These are phyloP conservation scores for Mylabris phalerata DNA, from an alignment of 1,140 invertebrate genomes.

Conservation along the genomic window DNA sequence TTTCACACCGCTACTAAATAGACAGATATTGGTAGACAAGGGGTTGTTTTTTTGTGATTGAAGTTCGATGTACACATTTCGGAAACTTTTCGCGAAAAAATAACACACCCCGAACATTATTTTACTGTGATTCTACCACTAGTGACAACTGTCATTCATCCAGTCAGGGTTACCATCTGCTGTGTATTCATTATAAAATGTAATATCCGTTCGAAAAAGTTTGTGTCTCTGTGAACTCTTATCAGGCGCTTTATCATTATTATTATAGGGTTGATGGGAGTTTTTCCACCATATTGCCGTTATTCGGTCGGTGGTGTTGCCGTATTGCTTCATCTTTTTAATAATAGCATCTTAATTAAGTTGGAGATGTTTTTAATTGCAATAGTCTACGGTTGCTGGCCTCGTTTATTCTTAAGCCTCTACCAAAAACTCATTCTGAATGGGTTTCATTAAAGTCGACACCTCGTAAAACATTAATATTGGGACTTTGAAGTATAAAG, in stretches of 20 bases:
- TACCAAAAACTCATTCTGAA: constrained; percentile 10
- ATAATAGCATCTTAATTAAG: constrained; percentile 41
- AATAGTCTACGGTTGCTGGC: constrained; percentile 22
- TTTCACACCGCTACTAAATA: no score
- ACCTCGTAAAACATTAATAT: constrained; percentile 37
- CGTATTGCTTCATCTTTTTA: constrained; percentile 28
- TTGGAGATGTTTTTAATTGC: constrained; percentile 41
- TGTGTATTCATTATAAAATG: no score
- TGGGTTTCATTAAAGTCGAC: constrained; percentile 35
- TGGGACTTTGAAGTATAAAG: constrained; percentile 4
- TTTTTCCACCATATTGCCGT: constrained; percentile 27
- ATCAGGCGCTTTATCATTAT: constrained; percentile 5
- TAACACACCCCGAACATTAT: no score
- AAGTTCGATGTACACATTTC: no score
- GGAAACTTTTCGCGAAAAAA: no score
- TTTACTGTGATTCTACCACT: no score
- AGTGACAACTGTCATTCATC: no score
- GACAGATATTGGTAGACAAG: no score
- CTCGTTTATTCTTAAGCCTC: constrained; percentile 26
- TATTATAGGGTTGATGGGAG: not conserved
- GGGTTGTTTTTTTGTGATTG: no score
- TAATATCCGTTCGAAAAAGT: no score
- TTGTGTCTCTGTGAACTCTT: not conserved
- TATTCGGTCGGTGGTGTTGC: constrained; percentile 5
- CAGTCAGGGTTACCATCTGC: no score